Percentiles rank a stretch among this genome's conserved stretches.
These are phyloP conservation scores for honey bee (Apis mellifera) DNA, from an alignment of 1,140 invertebrate genomes.

Conservation along the genomic window Amel_HAv3.1 CM009934.2:3746001-3746500, in stretches of 20 bases:
- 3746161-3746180: background rate
- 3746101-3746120: constrained; percentile 50
- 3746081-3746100: constrained; percentile 68
- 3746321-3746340: no score
- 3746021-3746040: constrained; percentile 59
- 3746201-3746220: background rate
- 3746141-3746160: background rate
- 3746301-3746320: no score
- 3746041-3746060: constrained; percentile 64
- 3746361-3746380: no score
- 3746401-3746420: background rate
- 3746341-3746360: no score
- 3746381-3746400: no score
- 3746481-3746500: no score
- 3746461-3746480: background rate
- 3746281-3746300: no score
- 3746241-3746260: no score
- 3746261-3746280: no score
- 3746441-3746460: background rate
- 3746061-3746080: constrained; percentile 81
- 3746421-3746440: background rate
- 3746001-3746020: constrained; percentile 78
- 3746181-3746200: constrained; percentile 18
- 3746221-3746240: background rate
- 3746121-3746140: constrained; percentile 22